Percentiles rank a stretch among this genome's conserved stretches.
Evolutionary conservation across 2,113 vertebrate species (phyloP).

Genomic region (Petroica traversi): DNA sequence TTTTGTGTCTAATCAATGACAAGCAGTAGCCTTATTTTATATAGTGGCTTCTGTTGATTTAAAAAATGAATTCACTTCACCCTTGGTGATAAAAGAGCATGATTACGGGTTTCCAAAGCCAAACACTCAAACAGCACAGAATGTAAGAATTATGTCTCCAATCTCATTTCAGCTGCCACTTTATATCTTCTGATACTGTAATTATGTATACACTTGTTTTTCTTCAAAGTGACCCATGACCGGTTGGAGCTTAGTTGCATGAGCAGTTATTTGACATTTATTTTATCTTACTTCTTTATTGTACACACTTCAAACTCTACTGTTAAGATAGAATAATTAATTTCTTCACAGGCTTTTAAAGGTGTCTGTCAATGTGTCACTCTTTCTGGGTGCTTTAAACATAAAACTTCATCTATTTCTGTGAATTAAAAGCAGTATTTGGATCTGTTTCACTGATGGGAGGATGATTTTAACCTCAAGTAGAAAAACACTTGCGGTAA

Average conservation of each 20-base stretch:
- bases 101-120: neutral
- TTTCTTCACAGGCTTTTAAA: neutral
- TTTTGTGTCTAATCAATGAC: neutral
- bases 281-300: neutral
- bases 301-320: neutral
- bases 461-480: neutral
- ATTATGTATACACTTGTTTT: neutral
- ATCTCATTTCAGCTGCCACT: neutral
- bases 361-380: neutral
- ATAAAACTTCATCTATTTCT: neutral
- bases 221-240: neutral
- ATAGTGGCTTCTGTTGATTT: neutral
- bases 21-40: neutral
- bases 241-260: neutral
- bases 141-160: neutral
- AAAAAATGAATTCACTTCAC: neutral
- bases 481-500: neutral
- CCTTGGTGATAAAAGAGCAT: neutral
- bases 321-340: neutral
- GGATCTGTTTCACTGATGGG: neutral
- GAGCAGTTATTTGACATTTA: neutral
- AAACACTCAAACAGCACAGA: neutral
- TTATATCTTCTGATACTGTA: neutral
- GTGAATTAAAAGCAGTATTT: neutral
- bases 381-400: neutral